Conservation (phyloP, 2,888 invertebrate genomes). For the Hetaerina titia region DNA sequence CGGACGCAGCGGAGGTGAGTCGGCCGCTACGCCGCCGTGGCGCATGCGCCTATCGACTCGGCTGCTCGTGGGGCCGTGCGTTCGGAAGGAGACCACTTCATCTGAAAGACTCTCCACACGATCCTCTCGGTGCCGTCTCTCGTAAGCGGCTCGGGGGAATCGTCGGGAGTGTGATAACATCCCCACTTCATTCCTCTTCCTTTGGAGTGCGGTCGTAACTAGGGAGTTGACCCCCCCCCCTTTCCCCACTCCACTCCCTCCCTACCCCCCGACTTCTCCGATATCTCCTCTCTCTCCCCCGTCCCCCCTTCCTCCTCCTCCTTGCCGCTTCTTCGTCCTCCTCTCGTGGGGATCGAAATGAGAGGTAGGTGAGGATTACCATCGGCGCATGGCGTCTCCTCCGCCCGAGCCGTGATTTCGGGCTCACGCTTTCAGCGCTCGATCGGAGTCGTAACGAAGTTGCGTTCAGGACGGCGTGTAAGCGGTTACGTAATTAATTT, state of each 20-base stretch:
- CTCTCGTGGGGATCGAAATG: neutral
- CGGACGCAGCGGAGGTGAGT: neutral
- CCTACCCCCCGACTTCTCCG: neutral
- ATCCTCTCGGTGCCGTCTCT: neutral
- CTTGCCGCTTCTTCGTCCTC: neutral
- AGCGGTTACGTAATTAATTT: neutral
- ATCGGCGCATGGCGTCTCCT: neutral
- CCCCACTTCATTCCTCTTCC: neutral
- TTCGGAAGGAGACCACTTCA: conserved; percentile 16
- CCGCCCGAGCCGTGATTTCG: neutral
- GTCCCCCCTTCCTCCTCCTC: neutral
- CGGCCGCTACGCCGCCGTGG: neutral
- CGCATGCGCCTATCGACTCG: conserved; percentile 37
- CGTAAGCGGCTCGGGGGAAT: neutral
- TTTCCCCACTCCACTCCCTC: neutral
- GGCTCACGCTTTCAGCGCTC: neutral
- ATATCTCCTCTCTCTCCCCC: neutral
- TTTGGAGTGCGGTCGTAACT: conserved; percentile 8
- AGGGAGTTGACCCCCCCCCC: neutral
- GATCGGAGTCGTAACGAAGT: neutral
- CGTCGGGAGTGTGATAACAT: conserved; percentile 4
- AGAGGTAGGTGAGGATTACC: neutral
- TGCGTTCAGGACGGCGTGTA: neutral
- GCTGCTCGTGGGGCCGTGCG: neutral
- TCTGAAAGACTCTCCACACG: conserved; percentile 6